Conservation (phyloP, 2,113 vertebrate genomes). For the Anolis carolinensis region DNA sequence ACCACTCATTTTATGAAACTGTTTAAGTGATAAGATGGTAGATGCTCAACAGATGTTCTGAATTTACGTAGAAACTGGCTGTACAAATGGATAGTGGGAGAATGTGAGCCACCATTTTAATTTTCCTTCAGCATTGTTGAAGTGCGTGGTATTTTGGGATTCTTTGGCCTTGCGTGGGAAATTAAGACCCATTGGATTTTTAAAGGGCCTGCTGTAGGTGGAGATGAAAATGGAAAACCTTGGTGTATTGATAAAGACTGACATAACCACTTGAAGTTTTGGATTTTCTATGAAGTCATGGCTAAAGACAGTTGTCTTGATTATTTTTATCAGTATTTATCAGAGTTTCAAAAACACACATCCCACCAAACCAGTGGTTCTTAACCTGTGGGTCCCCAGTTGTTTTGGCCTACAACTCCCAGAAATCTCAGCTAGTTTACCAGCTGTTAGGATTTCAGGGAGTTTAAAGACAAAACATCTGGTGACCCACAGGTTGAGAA, state of each 20-base stretch:
- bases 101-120: neutral
- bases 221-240: neutral
- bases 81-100: too few species aligned
- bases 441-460: too few species aligned
- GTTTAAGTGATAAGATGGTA: neutral
- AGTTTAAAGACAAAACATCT: too few species aligned
- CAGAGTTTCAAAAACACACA: too few species aligned
- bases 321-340: neutral
- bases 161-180: too few species aligned
- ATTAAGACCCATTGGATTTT: too few species aligned
- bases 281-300: neutral
- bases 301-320: neutral
- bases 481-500: too few species aligned
- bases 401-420: too few species aligned
- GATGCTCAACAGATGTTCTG: neutral
- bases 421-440: too few species aligned
- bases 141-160: too few species aligned
- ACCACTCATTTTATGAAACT: neutral
- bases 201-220: neutral
- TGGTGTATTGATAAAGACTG: neutral
- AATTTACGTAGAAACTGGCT: neutral
- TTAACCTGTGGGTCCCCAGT: too few species aligned
- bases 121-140: neutral
- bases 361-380: too few species aligned
- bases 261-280: neutral